Percentiles rank a stretch among this genome's conserved stretches.
Conservation (phyloP, 2,113 vertebrate species). For the Brachypodius melanocephalos region DNA sequence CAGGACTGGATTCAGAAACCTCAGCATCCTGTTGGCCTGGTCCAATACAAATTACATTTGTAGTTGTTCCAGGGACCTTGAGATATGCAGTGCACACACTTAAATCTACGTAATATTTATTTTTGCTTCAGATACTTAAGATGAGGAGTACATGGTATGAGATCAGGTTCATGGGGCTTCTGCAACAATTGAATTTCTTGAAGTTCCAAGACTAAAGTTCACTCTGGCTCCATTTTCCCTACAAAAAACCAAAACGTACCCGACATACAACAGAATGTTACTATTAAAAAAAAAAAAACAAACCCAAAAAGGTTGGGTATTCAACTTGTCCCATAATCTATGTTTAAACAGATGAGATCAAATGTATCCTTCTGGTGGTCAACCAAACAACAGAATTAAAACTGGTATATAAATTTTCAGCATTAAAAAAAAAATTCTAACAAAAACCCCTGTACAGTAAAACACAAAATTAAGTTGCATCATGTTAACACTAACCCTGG, state of each 20-base stretch:
- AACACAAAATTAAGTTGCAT: background rate
- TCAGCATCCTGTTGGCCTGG: background rate
- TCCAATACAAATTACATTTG: slow-evolving; percentile 1
- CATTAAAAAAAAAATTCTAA: background rate
- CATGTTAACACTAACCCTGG: background rate
- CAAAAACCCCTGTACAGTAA: background rate
- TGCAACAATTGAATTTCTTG: background rate
- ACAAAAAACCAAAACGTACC: background rate
- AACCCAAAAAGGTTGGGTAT: background rate
- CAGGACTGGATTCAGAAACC: background rate
- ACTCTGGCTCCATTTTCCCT: background rate
- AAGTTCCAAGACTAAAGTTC: background rate
- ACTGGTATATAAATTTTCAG: background rate
- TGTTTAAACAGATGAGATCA: background rate
- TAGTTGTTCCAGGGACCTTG: background rate
- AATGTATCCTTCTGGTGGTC: background rate
- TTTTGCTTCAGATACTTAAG: background rate
- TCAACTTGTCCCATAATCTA: background rate
- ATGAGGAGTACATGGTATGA: background rate
- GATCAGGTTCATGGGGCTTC: background rate
- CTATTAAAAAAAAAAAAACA: background rate
- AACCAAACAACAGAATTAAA: background rate
- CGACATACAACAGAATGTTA: background rate
- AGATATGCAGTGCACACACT: background rate
- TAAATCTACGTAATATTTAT: background rate